A percentile compares a stretch with the other conserved stretches of the same genome.
phyloP scores from a whole-genome alignment of 2,797 vertebrate genomes.

The Ambastaia sidthimunki region DNA sequence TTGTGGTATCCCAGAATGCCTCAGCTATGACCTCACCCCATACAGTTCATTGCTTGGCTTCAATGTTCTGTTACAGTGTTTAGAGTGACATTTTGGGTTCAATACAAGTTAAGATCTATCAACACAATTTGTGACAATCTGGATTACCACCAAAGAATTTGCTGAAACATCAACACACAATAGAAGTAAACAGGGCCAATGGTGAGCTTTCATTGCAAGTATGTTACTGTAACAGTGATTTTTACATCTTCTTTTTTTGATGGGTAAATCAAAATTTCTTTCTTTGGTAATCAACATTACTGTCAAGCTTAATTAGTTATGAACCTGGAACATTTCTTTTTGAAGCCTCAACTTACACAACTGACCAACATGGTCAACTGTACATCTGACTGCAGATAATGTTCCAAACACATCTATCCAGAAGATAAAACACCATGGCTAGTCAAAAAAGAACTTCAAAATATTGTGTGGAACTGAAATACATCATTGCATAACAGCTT shows the following conservation, averaged over 20 bases:
- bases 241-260: too few relatives aligned
- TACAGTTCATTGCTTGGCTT: conserved; percentile 5
- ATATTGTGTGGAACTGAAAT: conserved; percentile 45
- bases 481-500: conserved; percentile 51
- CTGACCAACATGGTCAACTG: background rate
- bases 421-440: conserved; percentile 21
- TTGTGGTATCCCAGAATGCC: conserved; percentile 49
- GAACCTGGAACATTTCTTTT: background rate
- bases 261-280: background rate
- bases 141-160: background rate
- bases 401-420: conserved; percentile 12
- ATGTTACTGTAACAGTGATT: background rate
- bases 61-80: conserved; percentile 11
- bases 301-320: background rate
- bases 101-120: background rate
- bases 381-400: conserved; percentile 7
- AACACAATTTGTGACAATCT: background rate
- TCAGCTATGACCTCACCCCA: conserved; percentile 47
- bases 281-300: background rate
- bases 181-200: background rate
- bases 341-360: background rate
- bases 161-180: background rate
- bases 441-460: conserved; percentile 29
- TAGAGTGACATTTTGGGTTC: background rate
- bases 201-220: background rate